Evolutionary conservation across 1,140 invertebrate genomes (phyloP), one percentile per base, ranked within the genome.

Genomic region (Zophobas atratus): DNA sequence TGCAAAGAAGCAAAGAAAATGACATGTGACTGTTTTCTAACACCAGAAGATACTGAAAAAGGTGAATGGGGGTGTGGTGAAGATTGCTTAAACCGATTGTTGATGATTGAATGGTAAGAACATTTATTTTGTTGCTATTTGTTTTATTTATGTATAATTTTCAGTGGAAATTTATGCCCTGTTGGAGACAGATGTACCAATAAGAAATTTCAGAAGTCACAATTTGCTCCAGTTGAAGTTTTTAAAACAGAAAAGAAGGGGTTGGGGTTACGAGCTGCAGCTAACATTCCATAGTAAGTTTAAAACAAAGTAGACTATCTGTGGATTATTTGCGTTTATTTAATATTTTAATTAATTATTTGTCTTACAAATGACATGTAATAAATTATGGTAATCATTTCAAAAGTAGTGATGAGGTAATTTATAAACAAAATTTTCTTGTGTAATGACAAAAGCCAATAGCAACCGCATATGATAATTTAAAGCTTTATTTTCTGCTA

Each of bases 101-200:
- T 99, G 2, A 97, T 99, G 93, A 99, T 99, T 86, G 98, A 99
- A 92, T 99, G 98, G 96, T 96, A 90, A 89, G 86, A 81, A 41
- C 67, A 53, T 2, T 63, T 36, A 55, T 51, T 43, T 39, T 33
- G 5, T 60, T 43, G 1, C 32, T 34, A 32, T 32, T 55, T n/a
- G 3, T 6, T 20, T 41, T 2, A 70, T 3, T 35, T 51, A 51
- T 6, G 0, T 3, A 63, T 63, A 0, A 49, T 85, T 90, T 91
- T 41, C 87, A 97, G 96, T 91, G 97, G 97, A 34, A 91, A 93
- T 0, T 90, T 95, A 84, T 99, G 98, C 89, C 91, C 93, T 55
- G 92, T 97, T 70, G 93, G 93, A 1, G 93, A 96, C 33, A 90
- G 93, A 77, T 99, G 98, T 90, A 96, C 95, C 0, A 99, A 99